These are phyloP conservation scores for Plebejus argus DNA, from an alignment of 2,888 invertebrate species.

Conservation along the genomic window DNA sequence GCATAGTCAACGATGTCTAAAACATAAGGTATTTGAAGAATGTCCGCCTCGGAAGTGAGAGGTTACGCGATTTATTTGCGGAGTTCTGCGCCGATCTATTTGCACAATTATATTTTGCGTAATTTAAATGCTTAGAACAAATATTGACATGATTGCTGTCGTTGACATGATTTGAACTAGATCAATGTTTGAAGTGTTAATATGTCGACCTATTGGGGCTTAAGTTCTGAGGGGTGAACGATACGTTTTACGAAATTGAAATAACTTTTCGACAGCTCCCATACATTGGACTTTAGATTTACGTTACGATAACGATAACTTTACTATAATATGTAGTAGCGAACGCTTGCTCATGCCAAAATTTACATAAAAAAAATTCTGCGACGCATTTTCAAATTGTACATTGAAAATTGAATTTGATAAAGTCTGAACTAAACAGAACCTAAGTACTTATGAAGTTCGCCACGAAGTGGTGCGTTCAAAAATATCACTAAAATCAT, in stretches of 20 bases:
- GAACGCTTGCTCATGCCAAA: too few relatives aligned
- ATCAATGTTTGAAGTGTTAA: not conserved
- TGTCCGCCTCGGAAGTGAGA: constrained; percentile 58
- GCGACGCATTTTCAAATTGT: too few relatives aligned
- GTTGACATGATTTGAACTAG: not conserved
- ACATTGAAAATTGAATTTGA: too few relatives aligned
- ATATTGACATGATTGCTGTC: not conserved
- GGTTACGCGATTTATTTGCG: constrained; percentile 20
- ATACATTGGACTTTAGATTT: not conserved
- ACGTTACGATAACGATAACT: not conserved
- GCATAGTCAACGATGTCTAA: constrained; percentile 16
- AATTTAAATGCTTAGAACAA: not conserved
- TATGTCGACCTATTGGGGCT: not conserved
- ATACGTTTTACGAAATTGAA: not conserved
- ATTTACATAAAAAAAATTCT: too few relatives aligned
- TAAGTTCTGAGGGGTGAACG: not conserved
- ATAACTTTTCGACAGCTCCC: not conserved
- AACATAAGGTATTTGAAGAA: constrained; percentile 50
- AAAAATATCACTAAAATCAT: too few relatives aligned
- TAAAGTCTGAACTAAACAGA: too few relatives aligned
- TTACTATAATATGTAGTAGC: too few relatives aligned
- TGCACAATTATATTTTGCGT: not conserved
- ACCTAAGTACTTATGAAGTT: too few relatives aligned
- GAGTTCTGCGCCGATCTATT: not conserved
- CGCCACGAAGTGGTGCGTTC: too few relatives aligned